Evolutionary conservation across 2,797 vertebrate genomes (phyloP).

Genomic region (Tapirus indicus): DNA sequence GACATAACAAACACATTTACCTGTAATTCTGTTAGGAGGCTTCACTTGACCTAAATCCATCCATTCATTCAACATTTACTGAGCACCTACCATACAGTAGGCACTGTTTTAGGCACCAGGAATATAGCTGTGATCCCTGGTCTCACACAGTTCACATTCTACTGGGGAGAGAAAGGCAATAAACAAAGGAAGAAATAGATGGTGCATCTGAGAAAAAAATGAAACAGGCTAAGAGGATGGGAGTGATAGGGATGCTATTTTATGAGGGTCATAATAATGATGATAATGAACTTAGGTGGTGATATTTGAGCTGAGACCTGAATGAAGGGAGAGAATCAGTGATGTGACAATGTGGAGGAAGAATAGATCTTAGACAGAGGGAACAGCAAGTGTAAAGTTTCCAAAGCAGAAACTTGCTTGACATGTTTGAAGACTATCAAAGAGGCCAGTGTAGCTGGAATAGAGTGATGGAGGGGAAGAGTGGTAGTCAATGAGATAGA

Average conservation of each 20-base stretch:
- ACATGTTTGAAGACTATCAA: neutral
- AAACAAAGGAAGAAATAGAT: neutral
- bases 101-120: neutral
- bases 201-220: neutral
- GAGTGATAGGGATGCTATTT: neutral
- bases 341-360: neutral
- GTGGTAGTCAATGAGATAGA: neutral
- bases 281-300: neutral
- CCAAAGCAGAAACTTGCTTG: neutral
- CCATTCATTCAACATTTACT: neutral
- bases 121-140: neutral
- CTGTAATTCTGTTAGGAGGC: conserved; percentile 7
- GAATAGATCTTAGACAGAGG: neutral
- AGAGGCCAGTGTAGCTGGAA: neutral
- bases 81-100: neutral
- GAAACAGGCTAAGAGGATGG: neutral
- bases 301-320: conserved; percentile 5
- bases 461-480: neutral
- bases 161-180: neutral
- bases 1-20: neutral
- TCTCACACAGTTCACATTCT: conserved; percentile 21
- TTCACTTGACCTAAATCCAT: conserved; percentile 12
- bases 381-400: neutral
- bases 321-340: neutral
- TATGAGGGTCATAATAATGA: neutral